Evolutionary conservation across 2,797 vertebrate genomes (phyloP).

Genomic region (Triplophysa yarkandensis): DNA sequence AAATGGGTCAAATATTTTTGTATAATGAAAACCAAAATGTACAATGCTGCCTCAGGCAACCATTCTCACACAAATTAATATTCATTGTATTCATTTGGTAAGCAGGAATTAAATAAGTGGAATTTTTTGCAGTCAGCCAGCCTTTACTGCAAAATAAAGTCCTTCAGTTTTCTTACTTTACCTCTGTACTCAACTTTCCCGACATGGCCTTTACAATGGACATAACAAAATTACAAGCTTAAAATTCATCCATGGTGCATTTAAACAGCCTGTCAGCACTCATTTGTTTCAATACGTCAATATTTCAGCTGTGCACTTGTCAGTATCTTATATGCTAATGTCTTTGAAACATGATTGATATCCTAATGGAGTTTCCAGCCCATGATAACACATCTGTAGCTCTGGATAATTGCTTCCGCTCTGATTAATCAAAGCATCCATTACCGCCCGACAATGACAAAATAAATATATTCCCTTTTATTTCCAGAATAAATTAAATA

Average conservation of each 20-base stretch:
- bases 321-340: constrained; percentile 16
- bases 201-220: not conserved
- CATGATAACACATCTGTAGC: constrained; percentile 11
- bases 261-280: not conserved
- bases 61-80: not conserved
- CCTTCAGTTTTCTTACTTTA: not conserved
- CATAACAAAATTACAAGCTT: not conserved
- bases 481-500: constrained; percentile 28
- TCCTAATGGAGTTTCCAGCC: constrained; percentile 13
- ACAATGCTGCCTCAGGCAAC: not conserved
- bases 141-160: constrained; percentile 4
- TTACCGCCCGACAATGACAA: constrained; percentile 10
- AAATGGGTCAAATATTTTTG: constrained; percentile 2
- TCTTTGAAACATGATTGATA: constrained; percentile 32
- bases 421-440: constrained; percentile 37
- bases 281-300: constrained; percentile 17
- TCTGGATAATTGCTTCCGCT: constrained; percentile 41
- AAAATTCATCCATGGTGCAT: constrained; percentile 6
- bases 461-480: constrained; percentile 33
- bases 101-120: not conserved
- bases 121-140: not conserved
- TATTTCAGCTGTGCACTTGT: constrained; percentile 23
- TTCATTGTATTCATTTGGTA: not conserved
- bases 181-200: not conserved
- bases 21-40: not conserved